These are phyloP conservation scores for Esperia sulphurella DNA, from an alignment of 2,888 invertebrate species.

Conservation along the genomic window DNA sequence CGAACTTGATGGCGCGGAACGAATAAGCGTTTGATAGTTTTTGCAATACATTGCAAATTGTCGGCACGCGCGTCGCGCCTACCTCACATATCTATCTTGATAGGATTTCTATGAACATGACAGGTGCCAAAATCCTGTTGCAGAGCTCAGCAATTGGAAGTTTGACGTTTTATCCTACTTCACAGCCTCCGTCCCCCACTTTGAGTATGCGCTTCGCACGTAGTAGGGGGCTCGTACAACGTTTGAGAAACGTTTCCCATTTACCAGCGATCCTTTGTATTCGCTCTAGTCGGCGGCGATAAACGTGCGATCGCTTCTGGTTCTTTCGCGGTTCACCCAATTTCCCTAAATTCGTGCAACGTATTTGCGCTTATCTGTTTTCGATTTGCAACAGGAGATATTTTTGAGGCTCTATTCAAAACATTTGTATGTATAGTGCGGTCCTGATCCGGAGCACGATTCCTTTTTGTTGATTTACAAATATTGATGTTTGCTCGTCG, in stretches of 20 bases:
- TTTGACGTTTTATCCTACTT: no score
- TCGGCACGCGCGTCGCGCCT: no score
- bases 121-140: no score
- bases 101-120: no score
- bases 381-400: slow-evolving; percentile 3
- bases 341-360: slow-evolving; percentile 2
- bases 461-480: not conserved
- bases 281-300: not conserved
- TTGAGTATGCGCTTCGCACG: not conserved
- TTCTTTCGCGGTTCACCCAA: slow-evolving; percentile 1
- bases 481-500: no score
- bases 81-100: no score
- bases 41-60: no score
- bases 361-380: slow-evolving; percentile 6
- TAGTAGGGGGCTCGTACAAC: slow-evolving; percentile 1
- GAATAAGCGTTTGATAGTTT: no score
- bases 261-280: slow-evolving; percentile 4
- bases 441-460: not conserved
- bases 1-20: no score
- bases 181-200: no score
- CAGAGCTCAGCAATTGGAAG: no score
- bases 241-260: slow-evolving; percentile 9
- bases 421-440: not conserved
- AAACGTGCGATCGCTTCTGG: slow-evolving; percentile 2
- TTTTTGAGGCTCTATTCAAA: not conserved